phyloP scores from a whole-genome alignment of 2,113 vertebrate species.

The Alethe castanea region DNA sequence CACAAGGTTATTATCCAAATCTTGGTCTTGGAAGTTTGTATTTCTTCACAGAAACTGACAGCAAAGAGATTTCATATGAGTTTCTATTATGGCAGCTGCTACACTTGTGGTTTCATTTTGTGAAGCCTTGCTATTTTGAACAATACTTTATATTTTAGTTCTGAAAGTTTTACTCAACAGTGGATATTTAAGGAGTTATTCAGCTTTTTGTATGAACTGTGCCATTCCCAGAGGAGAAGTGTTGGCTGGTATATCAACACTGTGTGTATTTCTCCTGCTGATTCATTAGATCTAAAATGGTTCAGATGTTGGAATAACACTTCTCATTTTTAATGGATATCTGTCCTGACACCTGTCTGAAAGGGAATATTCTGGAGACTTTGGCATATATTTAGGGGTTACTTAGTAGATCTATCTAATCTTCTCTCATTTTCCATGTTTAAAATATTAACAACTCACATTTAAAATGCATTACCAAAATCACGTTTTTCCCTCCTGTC shows the following conservation, averaged over 20 bases:
- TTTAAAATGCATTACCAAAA: neutral
- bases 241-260: neutral
- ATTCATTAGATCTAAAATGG: neutral
- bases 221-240: neutral
- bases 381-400: neutral
- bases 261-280: neutral
- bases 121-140: constrained; percentile 11
- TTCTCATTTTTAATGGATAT: neutral
- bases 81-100: constrained; percentile 33
- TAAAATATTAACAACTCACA: neutral
- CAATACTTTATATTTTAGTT: neutral
- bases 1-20: neutral
- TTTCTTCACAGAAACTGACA: neutral
- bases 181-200: neutral
- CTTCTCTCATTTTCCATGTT: neutral
- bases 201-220: neutral
- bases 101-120: neutral
- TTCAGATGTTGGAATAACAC: neutral
- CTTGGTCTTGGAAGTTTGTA: neutral
- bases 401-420: neutral
- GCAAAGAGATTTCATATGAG: neutral
- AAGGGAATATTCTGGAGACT: neutral
- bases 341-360: neutral
- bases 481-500: neutral
- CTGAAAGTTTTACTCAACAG: neutral